Evolutionary conservation across 1,140 invertebrate genomes (phyloP).

Genomic region (Bombus waltoni): DNA sequence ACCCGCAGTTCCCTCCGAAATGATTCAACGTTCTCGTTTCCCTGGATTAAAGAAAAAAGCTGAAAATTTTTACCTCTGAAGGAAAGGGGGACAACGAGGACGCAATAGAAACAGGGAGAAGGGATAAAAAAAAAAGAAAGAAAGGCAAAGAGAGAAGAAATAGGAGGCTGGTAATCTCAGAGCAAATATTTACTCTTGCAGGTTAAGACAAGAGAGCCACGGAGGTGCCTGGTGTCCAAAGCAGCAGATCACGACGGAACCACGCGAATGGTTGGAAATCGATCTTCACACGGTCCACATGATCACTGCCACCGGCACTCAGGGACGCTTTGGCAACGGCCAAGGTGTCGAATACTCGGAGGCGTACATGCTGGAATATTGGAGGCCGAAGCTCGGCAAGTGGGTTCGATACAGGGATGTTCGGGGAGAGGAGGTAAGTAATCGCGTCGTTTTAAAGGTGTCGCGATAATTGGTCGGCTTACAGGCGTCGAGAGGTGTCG

Average conservation of each 20-base stretch:
- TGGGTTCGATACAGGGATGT: slow-evolving; percentile 89
- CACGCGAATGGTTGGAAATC: slow-evolving; percentile 91
- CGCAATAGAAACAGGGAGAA: background rate
- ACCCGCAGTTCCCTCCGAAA: background rate
- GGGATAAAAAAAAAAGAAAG: background rate
- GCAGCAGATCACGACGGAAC: slow-evolving; percentile 87
- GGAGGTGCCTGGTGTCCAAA: slow-evolving; percentile 95
- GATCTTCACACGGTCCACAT: slow-evolving; percentile 89
- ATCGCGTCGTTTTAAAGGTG: slow-evolving; percentile 5
- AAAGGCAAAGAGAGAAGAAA: background rate
- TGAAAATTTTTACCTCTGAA: background rate
- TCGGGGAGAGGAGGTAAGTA: slow-evolving; percentile 86
- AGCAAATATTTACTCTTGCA: slow-evolving; percentile 81
- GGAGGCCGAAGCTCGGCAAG: slow-evolving; percentile 86
- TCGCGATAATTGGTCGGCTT: slow-evolving; percentile 16
- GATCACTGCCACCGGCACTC: slow-evolving; percentile 90
- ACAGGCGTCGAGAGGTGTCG: background rate
- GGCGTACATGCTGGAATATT: slow-evolving; percentile 91
- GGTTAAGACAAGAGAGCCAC: slow-evolving; percentile 88
- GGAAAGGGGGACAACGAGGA: too few relatives aligned
- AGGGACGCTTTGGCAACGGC: slow-evolving; percentile 93
- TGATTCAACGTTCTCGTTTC: slow-evolving; percentile 25
- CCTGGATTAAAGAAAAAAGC: background rate
- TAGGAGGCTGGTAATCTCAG: slow-evolving; percentile 54
- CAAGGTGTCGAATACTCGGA: slow-evolving; percentile 91